Conservation (phyloP, 2,888 invertebrate genomes). For the Asteroscopus sphinx region DNA sequence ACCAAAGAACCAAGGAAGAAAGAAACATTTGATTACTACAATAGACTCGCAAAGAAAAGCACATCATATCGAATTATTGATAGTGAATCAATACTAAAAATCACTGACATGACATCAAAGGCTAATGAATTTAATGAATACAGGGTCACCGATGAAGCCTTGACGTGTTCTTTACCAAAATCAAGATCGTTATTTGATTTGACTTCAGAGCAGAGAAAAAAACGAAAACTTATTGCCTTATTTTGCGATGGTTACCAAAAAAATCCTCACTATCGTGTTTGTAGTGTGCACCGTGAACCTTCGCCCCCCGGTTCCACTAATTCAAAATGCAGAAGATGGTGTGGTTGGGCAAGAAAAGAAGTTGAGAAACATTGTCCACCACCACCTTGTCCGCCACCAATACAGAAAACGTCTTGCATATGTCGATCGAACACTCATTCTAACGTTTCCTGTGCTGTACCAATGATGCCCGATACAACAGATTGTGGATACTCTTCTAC, state of each 20-base stretch:
- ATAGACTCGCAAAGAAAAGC: conserved; percentile 69
- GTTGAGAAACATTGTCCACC: neutral
- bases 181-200: conserved; percentile 70
- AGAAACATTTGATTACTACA: conserved; percentile 59
- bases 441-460: conserved; percentile 4
- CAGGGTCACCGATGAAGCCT: conserved; percentile 49
- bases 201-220: conserved; percentile 49
- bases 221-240: conserved; percentile 65
- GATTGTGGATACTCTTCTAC: conserved; percentile 17
- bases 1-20: conserved; percentile 67
- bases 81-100: conserved; percentile 79
- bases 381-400: neutral
- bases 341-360: conserved; percentile 6
- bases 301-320: neutral
- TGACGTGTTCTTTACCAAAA: conserved; percentile 62
- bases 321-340: conserved; percentile 21
- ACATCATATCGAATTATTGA: conserved; percentile 80
- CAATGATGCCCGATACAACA: neutral
- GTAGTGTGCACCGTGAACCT: conserved; percentile 2
- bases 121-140: conserved; percentile 53
- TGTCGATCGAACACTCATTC: conserved; percentile 6
- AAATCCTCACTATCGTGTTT: conserved; percentile 14
- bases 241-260: conserved; percentile 62
- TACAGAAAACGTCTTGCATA: conserved; percentile 2
- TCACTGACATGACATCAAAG: conserved; percentile 81